Conservation (phyloP, 2,113 vertebrate species). For the Sinocyclocheilus anshuiensis region DNA sequence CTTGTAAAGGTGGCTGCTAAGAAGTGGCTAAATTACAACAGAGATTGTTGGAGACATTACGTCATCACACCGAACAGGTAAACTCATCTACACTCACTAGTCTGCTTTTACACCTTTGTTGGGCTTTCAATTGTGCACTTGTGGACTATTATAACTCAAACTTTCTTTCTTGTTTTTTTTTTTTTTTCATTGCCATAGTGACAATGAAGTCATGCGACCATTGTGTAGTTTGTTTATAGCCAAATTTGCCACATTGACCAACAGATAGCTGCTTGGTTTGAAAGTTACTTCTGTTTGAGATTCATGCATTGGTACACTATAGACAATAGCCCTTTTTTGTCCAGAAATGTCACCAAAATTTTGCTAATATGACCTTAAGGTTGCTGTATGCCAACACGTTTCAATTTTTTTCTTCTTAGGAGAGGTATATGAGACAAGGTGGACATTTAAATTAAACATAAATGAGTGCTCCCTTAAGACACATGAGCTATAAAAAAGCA, state of each 20-base stretch:
- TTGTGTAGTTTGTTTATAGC: too few species aligned
- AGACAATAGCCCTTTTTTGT: background rate
- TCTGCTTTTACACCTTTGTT: too few species aligned
- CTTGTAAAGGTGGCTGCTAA: too few species aligned
- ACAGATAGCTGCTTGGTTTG: background rate
- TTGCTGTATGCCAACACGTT: background rate
- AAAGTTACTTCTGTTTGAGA: background rate
- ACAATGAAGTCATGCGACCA: too few species aligned
- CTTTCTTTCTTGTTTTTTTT: too few species aligned
- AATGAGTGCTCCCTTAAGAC: background rate
- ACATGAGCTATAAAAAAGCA: background rate
- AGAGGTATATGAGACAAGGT: background rate
- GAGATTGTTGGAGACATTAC: too few species aligned
- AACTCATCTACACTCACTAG: too few species aligned
- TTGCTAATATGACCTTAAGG: background rate
- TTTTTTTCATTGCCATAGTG: too few species aligned
- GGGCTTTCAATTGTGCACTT: too few species aligned
- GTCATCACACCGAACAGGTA: too few species aligned
- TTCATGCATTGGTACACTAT: background rate
- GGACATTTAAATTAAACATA: slow-evolving; percentile 6
- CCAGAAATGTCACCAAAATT: background rate
- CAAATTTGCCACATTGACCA: background rate
- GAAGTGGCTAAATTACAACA: too few species aligned
- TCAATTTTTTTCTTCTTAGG: background rate
- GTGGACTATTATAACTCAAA: too few species aligned